A percentile compares a stretch with the other conserved stretches of the same genome.
phyloP scores from a whole-genome alignment of 2,113 vertebrate species.

The Cinclus cinclus region DNA sequence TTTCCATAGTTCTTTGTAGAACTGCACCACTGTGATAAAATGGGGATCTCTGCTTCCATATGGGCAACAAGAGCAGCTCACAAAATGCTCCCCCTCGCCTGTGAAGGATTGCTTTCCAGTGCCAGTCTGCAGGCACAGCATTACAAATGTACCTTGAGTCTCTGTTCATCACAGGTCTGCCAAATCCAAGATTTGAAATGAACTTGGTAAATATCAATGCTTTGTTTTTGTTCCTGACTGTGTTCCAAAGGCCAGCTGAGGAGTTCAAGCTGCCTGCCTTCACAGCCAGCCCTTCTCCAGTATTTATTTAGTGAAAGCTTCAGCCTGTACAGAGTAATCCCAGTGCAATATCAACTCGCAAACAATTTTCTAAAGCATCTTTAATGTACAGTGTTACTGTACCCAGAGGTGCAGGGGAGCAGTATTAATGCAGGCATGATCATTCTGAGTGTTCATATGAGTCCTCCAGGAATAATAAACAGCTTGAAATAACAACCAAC shows the following conservation, averaged over 20 bases:
- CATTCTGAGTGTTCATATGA: neutral
- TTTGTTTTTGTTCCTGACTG: neutral
- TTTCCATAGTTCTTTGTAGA: neutral
- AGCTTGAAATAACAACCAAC: slow-evolving; percentile 56
- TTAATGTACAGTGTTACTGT: slow-evolving; percentile 25
- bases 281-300: neutral
- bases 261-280: neutral
- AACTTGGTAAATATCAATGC: neutral
- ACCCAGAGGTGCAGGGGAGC: slow-evolving; percentile 46
- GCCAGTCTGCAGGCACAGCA: neutral
- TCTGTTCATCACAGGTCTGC: neutral
- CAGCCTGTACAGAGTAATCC: neutral
- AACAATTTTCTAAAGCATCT: slow-evolving; percentile 54
- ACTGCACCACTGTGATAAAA: neutral
- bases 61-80: neutral
- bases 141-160: neutral
- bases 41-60: neutral
- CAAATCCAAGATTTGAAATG: neutral
- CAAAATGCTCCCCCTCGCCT: neutral
- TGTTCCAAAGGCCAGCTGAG: neutral
- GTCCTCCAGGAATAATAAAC: slow-evolving; percentile 60
- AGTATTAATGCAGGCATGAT: neutral
- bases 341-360: slow-evolving; percentile 19
- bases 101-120: neutral
- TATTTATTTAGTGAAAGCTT: slow-evolving; percentile 34